These are phyloP conservation scores for Ips nitidus DNA, from an alignment of 1,140 invertebrate genomes.

Conservation along the genomic window DNA sequence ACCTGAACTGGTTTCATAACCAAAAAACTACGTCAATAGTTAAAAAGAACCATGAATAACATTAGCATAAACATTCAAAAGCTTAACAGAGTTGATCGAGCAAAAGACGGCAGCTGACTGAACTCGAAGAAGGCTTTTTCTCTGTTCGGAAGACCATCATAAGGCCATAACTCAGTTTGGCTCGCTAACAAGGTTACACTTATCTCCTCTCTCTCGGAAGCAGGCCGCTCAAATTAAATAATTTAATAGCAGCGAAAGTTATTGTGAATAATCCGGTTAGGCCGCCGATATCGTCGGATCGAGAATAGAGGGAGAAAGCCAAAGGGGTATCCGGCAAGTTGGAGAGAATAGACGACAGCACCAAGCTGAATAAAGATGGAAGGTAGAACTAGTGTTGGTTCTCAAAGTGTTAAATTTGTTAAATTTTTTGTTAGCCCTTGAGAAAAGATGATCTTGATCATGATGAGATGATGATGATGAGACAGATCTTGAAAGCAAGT, in stretches of 20 bases:
- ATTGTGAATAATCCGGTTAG: conserved; percentile 38
- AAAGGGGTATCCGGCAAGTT: background rate
- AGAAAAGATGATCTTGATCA: too few relatives aligned
- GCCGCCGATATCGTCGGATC: conserved; percentile 23
- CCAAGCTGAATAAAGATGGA: too few relatives aligned
- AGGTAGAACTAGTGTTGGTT: too few relatives aligned
- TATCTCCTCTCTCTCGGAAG: conserved; percentile 24
- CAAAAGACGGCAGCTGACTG: conserved; percentile 36
- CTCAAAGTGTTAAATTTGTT: too few relatives aligned
- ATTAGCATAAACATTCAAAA: too few relatives aligned
- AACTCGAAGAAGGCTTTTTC: conserved; percentile 35
- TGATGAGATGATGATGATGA: too few relatives aligned
- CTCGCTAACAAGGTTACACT: conserved; percentile 36
- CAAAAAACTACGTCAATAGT: too few relatives aligned
- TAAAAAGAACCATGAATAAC: too few relatives aligned
- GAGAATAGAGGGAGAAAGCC: conserved; percentile 2
- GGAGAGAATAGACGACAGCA: background rate
- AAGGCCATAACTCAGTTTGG: conserved; percentile 38
- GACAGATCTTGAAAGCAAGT: too few relatives aligned
- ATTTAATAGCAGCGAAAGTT: conserved; percentile 39
- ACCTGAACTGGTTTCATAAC: too few relatives aligned
- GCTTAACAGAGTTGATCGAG: conserved; percentile 20
- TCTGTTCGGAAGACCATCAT: conserved; percentile 34
- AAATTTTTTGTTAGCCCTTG: too few relatives aligned
- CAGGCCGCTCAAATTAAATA: conserved; percentile 37